Evolutionary conservation across 2,113 vertebrate species (phyloP).

Genomic region (Poicephalus meyeri): DNA sequence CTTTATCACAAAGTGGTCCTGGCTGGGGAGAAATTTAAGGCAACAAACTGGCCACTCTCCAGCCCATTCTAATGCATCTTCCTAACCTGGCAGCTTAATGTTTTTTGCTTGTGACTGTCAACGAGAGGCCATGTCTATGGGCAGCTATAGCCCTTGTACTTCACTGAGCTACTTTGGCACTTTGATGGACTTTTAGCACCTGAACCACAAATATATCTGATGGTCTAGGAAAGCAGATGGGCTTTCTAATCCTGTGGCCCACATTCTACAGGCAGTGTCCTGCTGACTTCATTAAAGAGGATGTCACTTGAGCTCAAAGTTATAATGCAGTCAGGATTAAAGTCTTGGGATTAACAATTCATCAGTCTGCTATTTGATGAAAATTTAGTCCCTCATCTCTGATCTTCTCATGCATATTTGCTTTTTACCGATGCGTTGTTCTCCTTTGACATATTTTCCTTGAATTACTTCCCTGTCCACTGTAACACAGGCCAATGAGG

Average conservation of each 20-base stretch:
- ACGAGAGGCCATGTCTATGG: not conserved
- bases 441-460: not conserved
- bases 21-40: accelerated
- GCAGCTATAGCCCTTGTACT: not conserved
- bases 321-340: not conserved
- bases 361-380: not conserved
- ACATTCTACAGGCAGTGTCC: not conserved
- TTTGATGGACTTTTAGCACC: not conserved
- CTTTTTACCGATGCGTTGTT: not conserved
- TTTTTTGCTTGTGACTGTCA: not conserved
- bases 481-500: not conserved
- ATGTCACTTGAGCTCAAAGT: not conserved
- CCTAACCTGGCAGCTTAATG: not conserved
- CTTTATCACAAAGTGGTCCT: not conserved
- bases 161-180: not conserved
- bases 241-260: not conserved
- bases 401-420: not conserved
- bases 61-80: not conserved
- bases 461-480: not conserved
- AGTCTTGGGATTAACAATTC: not conserved
- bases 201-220: not conserved
- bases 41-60: not conserved
- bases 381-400: not conserved
- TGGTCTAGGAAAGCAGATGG: not conserved
- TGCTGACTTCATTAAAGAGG: not conserved